These are phyloP conservation scores for Anser brachyrhynchus DNA, from an alignment of 2,113 vertebrate species.

Conservation along the genomic window DNA sequence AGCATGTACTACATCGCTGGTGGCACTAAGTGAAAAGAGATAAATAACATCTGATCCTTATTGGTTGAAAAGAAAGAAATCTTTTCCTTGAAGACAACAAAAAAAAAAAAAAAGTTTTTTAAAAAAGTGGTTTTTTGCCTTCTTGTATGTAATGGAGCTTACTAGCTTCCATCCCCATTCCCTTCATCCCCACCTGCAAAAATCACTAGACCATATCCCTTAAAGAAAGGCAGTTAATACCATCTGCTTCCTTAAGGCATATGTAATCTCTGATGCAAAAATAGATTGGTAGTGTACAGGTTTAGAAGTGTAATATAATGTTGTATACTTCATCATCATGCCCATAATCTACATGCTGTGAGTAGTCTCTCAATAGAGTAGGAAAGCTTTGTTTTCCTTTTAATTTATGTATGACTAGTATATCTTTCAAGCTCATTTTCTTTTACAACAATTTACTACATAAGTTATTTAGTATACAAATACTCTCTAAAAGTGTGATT, in stretches of 20 bases:
- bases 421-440: neutral
- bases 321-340: neutral
- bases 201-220: neutral
- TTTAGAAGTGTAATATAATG: neutral
- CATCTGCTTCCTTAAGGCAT: neutral
- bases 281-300: neutral
- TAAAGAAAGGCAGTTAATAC: neutral
- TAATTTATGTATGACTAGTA: neutral
- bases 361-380: neutral
- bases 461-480: neutral
- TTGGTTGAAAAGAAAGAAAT: neutral
- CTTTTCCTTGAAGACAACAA: neutral
- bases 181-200: neutral
- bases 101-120: neutral
- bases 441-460: neutral
- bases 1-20: neutral
- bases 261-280: neutral
- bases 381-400: neutral
- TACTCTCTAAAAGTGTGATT: neutral
- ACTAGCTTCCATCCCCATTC: neutral
- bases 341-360: neutral
- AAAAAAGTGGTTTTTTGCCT: neutral
- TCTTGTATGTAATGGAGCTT: neutral
- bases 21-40: neutral
- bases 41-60: neutral